Evolutionary conservation across 2,888 invertebrate species (phyloP).

Genomic region (Lamellibrachia columna): DNA sequence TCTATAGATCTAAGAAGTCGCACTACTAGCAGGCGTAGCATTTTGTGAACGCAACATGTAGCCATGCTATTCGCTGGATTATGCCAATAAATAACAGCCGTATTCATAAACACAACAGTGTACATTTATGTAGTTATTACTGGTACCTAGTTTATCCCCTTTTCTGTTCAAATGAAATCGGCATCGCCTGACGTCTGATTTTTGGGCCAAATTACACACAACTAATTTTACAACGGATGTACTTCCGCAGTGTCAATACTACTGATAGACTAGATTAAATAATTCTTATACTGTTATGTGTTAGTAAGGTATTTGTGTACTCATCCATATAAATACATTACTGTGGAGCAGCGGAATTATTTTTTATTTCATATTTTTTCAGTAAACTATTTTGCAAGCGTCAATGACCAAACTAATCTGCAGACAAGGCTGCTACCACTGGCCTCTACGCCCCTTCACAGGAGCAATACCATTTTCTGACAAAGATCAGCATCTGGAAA

Average conservation of each 20-base stretch:
- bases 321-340: not conserved
- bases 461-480: no score
- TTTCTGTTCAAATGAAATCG: not conserved
- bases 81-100: no score
- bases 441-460: not conserved
- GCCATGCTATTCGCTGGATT: no score
- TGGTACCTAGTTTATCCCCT: not conserved
- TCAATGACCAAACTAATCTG: not conserved
- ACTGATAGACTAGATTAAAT: not conserved
- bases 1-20: no score
- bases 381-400: not conserved
- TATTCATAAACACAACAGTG: no score
- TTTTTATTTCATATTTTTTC: not conserved
- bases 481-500: no score
- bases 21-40: no score
- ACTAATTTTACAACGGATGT: not conserved
- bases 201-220: conserved; percentile 1
- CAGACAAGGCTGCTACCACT: not conserved
- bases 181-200: not conserved
- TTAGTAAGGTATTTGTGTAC: not conserved
- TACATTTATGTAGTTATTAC: no score
- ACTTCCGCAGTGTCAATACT: not conserved
- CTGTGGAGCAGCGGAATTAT: not conserved
- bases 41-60: no score
- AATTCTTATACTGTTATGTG: not conserved